Percentiles rank a stretch among this genome's conserved stretches.
Conservation (phyloP, 2,113 vertebrate species). For the Chionomys nivalis region DNA sequence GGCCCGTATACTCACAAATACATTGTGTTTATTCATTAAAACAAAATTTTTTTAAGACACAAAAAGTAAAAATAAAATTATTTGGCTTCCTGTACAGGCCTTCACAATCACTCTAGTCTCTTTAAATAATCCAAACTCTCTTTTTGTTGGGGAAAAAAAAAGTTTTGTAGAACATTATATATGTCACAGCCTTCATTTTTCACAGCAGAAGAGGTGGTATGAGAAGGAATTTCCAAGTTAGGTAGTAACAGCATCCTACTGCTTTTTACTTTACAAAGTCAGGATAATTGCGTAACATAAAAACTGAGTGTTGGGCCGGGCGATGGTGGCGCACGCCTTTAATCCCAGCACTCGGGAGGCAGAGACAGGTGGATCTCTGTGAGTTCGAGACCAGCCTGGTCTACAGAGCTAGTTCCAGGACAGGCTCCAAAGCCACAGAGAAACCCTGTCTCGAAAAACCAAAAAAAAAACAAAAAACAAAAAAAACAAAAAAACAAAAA, state of each 20-base stretch:
- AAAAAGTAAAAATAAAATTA: background rate
- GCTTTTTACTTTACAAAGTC: background rate
- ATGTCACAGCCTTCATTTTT: background rate
- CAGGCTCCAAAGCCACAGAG: too few species aligned
- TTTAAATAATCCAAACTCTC: slow-evolving; percentile 27
- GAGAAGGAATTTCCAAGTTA: background rate
- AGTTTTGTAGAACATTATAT: background rate
- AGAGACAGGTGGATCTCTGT: background rate
- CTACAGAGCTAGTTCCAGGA: too few species aligned
- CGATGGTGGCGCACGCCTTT: background rate
- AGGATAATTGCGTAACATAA: background rate
- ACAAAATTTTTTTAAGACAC: background rate
- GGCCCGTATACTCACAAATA: background rate
- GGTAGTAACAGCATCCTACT: background rate
- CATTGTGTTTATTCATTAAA: background rate
- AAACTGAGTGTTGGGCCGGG: background rate
- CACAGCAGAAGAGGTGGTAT: background rate
- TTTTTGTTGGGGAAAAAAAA: background rate
- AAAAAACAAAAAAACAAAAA: too few species aligned
- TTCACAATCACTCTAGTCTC: background rate
- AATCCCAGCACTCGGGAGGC: background rate
- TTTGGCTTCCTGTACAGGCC: background rate
- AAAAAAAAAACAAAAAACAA: too few species aligned
- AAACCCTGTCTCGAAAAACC: background rate
- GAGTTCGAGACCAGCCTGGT: too few species aligned